These are phyloP conservation scores for Herpetotheres cachinnans DNA, from an alignment of 2,113 vertebrate species.

Conservation along the genomic window DNA sequence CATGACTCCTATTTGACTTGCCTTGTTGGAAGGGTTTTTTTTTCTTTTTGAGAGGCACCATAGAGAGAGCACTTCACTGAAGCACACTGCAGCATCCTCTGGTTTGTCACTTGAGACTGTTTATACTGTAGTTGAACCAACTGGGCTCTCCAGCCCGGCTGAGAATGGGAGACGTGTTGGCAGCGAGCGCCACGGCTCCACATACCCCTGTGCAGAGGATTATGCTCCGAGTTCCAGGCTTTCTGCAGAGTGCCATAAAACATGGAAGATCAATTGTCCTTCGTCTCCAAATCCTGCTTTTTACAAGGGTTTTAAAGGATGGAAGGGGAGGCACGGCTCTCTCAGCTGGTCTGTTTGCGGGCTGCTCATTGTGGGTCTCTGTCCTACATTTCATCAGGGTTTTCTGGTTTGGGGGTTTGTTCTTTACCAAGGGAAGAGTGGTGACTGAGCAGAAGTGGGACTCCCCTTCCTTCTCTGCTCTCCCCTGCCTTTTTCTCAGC, in stretches of 20 bases:
- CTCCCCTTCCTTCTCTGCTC: not conserved
- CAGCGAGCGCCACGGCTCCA: not conserved
- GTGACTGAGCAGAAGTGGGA: not conserved
- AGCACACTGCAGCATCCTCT: slow-evolving; percentile 34
- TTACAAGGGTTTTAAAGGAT: not conserved
- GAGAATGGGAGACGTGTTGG: not conserved
- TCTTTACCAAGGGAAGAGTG: not conserved
- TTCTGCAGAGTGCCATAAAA: not conserved
- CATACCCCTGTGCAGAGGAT: not conserved
- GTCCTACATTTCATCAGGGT: not conserved
- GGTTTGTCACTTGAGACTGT: not conserved
- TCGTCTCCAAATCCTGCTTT: not conserved
- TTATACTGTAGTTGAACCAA: not conserved
- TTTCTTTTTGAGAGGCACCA: slow-evolving; percentile 3
- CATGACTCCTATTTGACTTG: slow-evolving; percentile 46
- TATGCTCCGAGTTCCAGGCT: not conserved
- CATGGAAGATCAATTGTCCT: not conserved
- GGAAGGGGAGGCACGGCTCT: not conserved
- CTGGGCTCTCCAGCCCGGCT: not conserved
- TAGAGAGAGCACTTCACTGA: slow-evolving; percentile 29
- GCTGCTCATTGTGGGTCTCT: not conserved
- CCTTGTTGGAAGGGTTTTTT: not conserved
- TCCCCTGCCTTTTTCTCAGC: not conserved
- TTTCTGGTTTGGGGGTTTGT: not conserved
- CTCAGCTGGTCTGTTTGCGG: not conserved